A percentile compares a stretch with the other conserved stretches of the same genome.
Evolutionary conservation across 2,888 invertebrate genomes (phyloP).

Genomic region (Hipparchia semele): DNA sequence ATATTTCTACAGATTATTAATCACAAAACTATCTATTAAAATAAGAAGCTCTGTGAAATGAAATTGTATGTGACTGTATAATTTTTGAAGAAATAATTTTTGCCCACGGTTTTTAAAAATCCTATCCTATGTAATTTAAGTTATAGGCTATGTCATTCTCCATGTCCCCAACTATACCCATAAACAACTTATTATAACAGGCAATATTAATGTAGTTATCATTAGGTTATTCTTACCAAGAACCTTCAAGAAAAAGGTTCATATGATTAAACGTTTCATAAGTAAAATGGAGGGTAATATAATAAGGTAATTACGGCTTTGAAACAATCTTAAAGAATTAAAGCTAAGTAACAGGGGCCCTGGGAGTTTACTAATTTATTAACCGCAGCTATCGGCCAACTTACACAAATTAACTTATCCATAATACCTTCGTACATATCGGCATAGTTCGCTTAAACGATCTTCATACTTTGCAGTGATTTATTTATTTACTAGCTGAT

Average conservation of each 20-base stretch:
- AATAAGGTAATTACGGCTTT: constrained; percentile 29
- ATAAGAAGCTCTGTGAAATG: too few relatives aligned
- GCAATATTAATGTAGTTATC: too few relatives aligned
- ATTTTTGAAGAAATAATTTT: too few relatives aligned
- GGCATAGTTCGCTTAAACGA: constrained; percentile 44
- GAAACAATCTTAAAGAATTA: constrained; percentile 37
- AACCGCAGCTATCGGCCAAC: constrained; percentile 70
- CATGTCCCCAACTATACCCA: too few relatives aligned
- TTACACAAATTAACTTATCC: constrained; percentile 78
- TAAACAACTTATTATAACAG: too few relatives aligned
- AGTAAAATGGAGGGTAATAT: constrained; percentile 15
- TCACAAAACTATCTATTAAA: too few relatives aligned
- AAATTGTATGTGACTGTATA: too few relatives aligned
- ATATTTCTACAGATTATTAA: not conserved
- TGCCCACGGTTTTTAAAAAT: too few relatives aligned
- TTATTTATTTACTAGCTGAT: not conserved
- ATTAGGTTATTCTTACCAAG: not conserved
- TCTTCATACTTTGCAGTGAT: constrained; percentile 55
- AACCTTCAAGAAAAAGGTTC: not conserved
- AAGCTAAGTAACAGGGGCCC: constrained; percentile 64
- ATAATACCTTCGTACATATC: constrained; percentile 71
- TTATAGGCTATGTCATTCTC: too few relatives aligned
- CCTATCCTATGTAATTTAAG: too few relatives aligned
- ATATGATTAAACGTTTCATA: constrained; percentile 8
- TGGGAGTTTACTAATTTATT: constrained; percentile 75